These are phyloP conservation scores for Pagetopsis macropterus DNA, from an alignment of 2,797 vertebrate species.

Conservation along the genomic window DNA sequence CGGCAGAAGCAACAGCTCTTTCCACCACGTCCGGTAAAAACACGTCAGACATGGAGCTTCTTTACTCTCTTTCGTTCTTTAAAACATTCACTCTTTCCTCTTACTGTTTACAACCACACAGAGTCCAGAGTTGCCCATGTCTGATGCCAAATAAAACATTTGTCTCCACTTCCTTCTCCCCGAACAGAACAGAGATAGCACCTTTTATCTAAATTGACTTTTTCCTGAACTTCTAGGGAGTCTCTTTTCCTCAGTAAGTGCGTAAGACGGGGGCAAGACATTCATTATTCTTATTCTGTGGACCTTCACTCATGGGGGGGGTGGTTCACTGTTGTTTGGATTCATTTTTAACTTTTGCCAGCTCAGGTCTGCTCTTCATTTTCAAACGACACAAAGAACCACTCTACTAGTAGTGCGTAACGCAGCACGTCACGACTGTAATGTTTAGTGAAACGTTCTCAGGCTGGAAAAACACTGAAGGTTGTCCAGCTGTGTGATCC, in stretches of 20 bases:
- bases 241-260: slow-evolving; percentile 18
- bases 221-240: slow-evolving; percentile 78
- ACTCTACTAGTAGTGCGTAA: slow-evolving; percentile 7
- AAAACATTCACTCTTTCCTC: slow-evolving; percentile 16
- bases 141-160: slow-evolving; percentile 47
- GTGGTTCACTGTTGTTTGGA: slow-evolving; percentile 18
- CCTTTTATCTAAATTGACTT: slow-evolving; percentile 75
- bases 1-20: slow-evolving; percentile 18
- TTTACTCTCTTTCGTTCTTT: slow-evolving; percentile 4
- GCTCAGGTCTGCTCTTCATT: slow-evolving; percentile 28
- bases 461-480: slow-evolving; percentile 58
- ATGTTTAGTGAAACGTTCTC: slow-evolving; percentile 38
- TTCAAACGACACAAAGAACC: neutral
- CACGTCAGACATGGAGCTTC: slow-evolving; percentile 39
- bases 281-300: slow-evolving; percentile 47
- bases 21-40: slow-evolving; percentile 59
- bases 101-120: slow-evolving; percentile 35
- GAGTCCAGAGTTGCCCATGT: slow-evolving; percentile 37
- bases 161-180: slow-evolving; percentile 63
- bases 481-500: slow-evolving; percentile 34
- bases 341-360: slow-evolving; percentile 63
- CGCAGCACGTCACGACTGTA: slow-evolving; percentile 3
- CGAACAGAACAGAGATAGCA: slow-evolving; percentile 38
- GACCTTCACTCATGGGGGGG: slow-evolving; percentile 71
- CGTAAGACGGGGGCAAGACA: neutral